phyloP scores from a whole-genome alignment of 2,888 invertebrate genomes.

The Caenorhabditis sp. region DNA sequence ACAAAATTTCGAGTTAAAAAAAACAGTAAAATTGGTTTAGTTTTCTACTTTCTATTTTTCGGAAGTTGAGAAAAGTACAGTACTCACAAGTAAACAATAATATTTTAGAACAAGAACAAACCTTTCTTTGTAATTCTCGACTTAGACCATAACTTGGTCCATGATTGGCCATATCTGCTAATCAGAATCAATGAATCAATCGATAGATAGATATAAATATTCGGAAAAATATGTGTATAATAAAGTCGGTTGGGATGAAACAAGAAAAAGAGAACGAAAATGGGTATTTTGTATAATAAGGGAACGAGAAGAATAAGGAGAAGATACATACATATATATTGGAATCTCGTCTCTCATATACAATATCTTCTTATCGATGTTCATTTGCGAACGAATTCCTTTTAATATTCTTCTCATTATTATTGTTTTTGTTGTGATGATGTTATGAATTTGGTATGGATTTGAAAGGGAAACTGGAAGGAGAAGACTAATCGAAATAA shows the following conservation, averaged over 20 bases:
- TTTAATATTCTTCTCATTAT: too few species aligned
- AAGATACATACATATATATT: neutral
- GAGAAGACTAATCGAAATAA: too few species aligned
- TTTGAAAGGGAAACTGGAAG: too few species aligned
- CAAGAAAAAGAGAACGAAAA: neutral
- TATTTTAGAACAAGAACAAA: conserved; percentile 28
- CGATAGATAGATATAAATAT: conserved; percentile 8
- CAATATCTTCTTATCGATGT: too few species aligned
- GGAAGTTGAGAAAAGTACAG: too few species aligned
- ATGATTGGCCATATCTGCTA: conserved; percentile 70
- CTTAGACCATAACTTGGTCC: conserved; percentile 71
- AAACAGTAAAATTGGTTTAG: neutral
- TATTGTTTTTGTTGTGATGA: too few species aligned
- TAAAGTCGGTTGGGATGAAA: conserved; percentile 1
- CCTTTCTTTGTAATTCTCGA: conserved; percentile 70
- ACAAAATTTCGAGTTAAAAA: conserved; percentile 11
- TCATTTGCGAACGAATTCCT: too few species aligned
- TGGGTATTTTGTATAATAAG: neutral
- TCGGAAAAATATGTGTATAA: conserved; percentile 22
- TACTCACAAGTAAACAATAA: too few species aligned
- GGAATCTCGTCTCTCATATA: neutral
- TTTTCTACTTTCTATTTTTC: too few species aligned
- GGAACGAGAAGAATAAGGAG: neutral
- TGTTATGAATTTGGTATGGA: too few species aligned
- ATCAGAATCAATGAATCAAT: neutral